A percentile compares a stretch with the other conserved stretches of the same genome.
phyloP scores from a whole-genome alignment of 2,797 vertebrate species.

The Menidia menidia region DNA sequence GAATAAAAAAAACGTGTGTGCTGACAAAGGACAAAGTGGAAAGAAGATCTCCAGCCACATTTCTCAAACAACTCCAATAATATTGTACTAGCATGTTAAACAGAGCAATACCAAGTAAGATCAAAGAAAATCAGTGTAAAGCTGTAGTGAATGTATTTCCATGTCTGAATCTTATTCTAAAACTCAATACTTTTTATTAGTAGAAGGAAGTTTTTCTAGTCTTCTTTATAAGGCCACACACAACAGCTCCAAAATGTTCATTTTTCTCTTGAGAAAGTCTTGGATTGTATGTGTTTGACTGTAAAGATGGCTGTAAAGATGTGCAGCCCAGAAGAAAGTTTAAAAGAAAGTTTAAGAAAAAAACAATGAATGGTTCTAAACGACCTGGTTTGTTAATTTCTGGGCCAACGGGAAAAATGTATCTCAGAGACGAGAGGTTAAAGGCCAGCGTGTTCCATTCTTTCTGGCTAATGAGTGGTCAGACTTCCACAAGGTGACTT shows the following conservation, averaged over 20 bases:
- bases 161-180: conserved; percentile 26
- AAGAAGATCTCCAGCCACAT: conserved; percentile 17
- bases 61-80: conserved; percentile 29
- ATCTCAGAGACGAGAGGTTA: conserved; percentile 46
- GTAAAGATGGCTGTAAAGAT: not conserved
- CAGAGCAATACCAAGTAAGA: conserved; percentile 56
- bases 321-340: conserved; percentile 25
- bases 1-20: not conserved
- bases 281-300: conserved; percentile 6
- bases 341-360: not conserved
- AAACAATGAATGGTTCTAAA: conserved; percentile 23
- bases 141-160: conserved; percentile 33
- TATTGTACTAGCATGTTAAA: conserved; percentile 39
- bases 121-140: conserved; percentile 38
- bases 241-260: too few species aligned
- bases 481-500: conserved; percentile 77
- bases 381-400: conserved; percentile 51
- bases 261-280: not conserved
- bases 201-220: conserved; percentile 23
- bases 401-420: conserved; percentile 46
- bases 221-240: conserved; percentile 6
- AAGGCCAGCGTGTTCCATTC: conserved; percentile 46
- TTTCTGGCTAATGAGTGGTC: conserved; percentile 67
- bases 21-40: not conserved
- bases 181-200: conserved; percentile 32